Base-by-base conservation (phyloP, 2,113 vertebrate genomes). In the Lucifuga dentata region DNA sequence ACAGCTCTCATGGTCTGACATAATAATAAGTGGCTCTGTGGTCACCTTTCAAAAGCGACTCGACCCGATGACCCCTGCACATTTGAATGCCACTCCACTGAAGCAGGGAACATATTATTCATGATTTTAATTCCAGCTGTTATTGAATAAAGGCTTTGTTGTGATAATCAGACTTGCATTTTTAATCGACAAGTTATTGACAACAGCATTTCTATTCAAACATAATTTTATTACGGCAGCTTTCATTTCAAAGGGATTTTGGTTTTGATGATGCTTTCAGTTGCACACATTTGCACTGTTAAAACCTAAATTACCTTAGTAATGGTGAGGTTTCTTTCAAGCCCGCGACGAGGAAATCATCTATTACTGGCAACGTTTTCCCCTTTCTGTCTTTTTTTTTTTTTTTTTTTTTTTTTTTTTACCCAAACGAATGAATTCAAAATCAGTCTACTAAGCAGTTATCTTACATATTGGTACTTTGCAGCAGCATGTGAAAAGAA, bases 61-160 rank as follows among this genome's bases (percentile, higher is more conserved):
- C 60, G 58, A 58, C 24, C 45, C 50, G 66, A 78, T 82, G 80
- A 78, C 84, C 76, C 77, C 73, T 63, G 76, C 84, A 75, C n/a
- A 50, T 57, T 83, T 41, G 61, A 89, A 76, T 43, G 69, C 61
- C 67, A 58, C 82, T 89, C 65, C 49, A 63, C 16, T 68, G n/a
- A 39, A 84, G 81, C 26, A 40, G 35, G 33, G 33, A 56, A 64
- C 76, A 74, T 49, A n/a, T n/a, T n/a, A n/a, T n/a, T n/a, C n/a
- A n/a, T n/a, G n/a, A n/a, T n/a, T n/a, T n/a, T n/a, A n/a, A n/a
- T n/a, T n/a, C 38, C n/a, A 39, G 51, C 46, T 29, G 46, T 20
- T 1, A 3, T 33, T 12, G 38, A 73, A 66, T 21, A 45, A n/a
- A 79, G 40, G 10, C 11, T n/a, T 24, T 8, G 8, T 5, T 45